Evolutionary conservation across 2,888 invertebrate species (phyloP).

Genomic region (Euplexia lucipara): DNA sequence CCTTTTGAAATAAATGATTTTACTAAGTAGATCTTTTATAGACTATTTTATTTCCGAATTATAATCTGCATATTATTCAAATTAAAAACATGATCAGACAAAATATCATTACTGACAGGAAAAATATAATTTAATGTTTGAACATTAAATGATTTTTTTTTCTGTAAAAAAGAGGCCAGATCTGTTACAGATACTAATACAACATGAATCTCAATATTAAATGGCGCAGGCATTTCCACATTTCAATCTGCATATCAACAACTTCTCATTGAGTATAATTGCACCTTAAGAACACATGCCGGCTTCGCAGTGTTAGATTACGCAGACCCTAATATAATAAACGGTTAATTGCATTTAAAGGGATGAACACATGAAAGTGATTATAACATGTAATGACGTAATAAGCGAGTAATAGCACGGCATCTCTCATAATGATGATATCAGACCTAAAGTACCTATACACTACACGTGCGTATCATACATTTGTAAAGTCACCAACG

Average conservation of each 20-base stretch:
- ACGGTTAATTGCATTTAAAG: constrained; percentile 52
- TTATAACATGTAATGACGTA: constrained; percentile 50
- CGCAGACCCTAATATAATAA: constrained; percentile 48
- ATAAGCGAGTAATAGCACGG: constrained; percentile 50
- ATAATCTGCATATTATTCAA: no score
- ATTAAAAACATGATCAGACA: no score
- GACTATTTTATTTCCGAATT: no score
- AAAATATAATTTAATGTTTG: no score
- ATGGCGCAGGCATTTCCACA: no score
- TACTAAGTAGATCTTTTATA: no score
- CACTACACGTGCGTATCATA: background rate
- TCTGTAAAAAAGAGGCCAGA: no score
- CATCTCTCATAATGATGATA: constrained; percentile 41
- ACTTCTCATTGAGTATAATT: background rate
- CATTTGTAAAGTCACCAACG: constrained; percentile 26
- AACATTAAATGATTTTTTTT: no score
- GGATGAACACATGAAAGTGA: constrained; percentile 44
- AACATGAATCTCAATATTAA: no score
- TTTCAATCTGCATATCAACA: constrained; percentile 19
- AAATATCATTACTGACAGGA: no score
- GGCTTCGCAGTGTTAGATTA: constrained; percentile 25
- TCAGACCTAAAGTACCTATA: constrained; percentile 22
- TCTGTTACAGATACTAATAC: no score
- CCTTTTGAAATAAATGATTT: no score
- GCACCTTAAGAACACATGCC: constrained; percentile 22